Evolutionary conservation across 2,888 invertebrate species (phyloP), one percentile per base, ranked within the genome.

Genomic region (Ornithoptera alexandrae): DNA sequence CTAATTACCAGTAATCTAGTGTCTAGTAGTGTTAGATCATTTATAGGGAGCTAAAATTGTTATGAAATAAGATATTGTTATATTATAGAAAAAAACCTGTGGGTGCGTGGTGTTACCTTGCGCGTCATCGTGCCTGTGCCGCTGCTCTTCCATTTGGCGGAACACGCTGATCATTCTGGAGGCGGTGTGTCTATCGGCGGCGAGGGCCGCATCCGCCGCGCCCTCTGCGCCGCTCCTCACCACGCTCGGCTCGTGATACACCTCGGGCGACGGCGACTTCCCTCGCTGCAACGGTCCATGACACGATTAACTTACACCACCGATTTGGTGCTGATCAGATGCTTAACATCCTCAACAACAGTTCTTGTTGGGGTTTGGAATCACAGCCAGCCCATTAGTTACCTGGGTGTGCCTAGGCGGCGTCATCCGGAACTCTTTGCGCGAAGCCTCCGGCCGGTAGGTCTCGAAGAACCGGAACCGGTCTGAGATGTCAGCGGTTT

Each of bases 391-490:
- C 39, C 2, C 10, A 39, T 39, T 17, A 18, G 53, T 53, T 57
- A 90, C 89, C 90, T 86, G 89, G 0, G 95, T 95, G 78, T 97
- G 97, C 74, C 97, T 92, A 1, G 98, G 97, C 72, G 98, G 97
- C 57, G 97, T 97, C 90, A 97, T 97, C 77, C 97, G 94, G 93
- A 97, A 97, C 84, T 95, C 93, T 86, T 95, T 96, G 78, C 95
- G 94, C 75, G 93, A 90, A 77, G 94, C 94, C 76, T 95, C 95
- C 65, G 96, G 96, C 80, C 94, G 94, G 93, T 96, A 97, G 0
- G 95, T 96, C 93, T 97, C 97, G 91, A 98, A 98, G 93, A 97
- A 98, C 89, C 96, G 96, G 93, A 97, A 98, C 79, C 97, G 94
- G 84, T 96, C 95, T 69, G 96, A 95, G 77, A 98, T 95, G 86